Percentiles rank a stretch among this genome's conserved stretches.
Conservation (phyloP, 2,113 vertebrate genomes). For the Bambusicola thoracicus region DNA sequence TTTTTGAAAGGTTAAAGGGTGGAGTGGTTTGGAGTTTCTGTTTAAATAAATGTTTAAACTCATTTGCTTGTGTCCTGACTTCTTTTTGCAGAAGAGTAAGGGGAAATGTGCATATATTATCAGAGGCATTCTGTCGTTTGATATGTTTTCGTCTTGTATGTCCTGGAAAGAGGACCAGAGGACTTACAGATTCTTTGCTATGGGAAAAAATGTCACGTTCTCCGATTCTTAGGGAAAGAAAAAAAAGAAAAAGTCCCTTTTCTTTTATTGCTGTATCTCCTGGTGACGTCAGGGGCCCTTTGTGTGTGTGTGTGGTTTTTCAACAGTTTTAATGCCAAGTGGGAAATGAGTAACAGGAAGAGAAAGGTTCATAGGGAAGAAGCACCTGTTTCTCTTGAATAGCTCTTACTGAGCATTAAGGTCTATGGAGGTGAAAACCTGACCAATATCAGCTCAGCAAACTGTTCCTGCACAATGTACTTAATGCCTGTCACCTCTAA, state of each 20-base stretch:
- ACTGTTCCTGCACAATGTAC: background rate
- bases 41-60: constrained; percentile 83
- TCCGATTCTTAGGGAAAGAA: background rate
- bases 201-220: background rate
- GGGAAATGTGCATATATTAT: background rate
- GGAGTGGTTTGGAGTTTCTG: constrained; percentile 82
- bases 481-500: background rate
- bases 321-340: background rate
- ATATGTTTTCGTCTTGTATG: background rate
- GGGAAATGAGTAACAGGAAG: constrained; percentile 35
- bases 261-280: background rate
- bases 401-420: background rate
- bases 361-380: constrained; percentile 11
- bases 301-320: constrained; percentile 23
- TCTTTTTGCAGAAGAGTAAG: background rate
- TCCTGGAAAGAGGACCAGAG: background rate
- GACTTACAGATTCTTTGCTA: background rate
- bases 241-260: background rate
- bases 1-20: constrained; percentile 76
- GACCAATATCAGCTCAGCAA: background rate
- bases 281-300: constrained; percentile 4
- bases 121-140: background rate
- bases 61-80: background rate
- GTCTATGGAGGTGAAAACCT: background rate
- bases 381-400: constrained; percentile 14